Evolutionary conservation across 2,888 invertebrate genomes (phyloP).

Genomic region (Pedicia rivosa): DNA sequence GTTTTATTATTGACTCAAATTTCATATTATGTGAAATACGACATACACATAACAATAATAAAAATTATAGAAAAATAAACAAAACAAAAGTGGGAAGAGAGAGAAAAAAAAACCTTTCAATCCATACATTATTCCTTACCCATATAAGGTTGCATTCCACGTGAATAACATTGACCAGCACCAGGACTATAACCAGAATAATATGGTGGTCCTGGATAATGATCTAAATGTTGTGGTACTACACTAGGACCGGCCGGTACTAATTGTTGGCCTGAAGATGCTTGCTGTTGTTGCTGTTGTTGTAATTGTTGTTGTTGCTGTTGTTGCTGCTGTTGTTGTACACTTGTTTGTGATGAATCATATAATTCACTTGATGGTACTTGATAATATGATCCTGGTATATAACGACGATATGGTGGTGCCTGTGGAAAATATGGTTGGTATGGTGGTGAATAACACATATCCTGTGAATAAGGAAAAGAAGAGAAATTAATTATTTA

Average conservation of each 20-base stretch:
- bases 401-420: constrained; percentile 22
- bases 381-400: constrained; percentile 18
- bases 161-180: constrained; percentile 38
- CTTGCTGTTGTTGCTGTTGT: constrained; percentile 16
- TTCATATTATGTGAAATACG: too few relatives aligned
- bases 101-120: too few relatives aligned
- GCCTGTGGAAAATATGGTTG: constrained; percentile 33
- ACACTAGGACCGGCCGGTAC: constrained; percentile 27
- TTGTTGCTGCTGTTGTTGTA: too few relatives aligned
- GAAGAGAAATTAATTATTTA: background rate
- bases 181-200: constrained; percentile 37
- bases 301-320: background rate
- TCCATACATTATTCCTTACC: too few relatives aligned
- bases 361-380: constrained; percentile 22
- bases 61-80: too few relatives aligned
- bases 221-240: constrained; percentile 31
- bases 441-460: constrained; percentile 35
- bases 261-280: constrained; percentile 26
- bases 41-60: too few relatives aligned
- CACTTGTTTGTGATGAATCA: constrained; percentile 18
- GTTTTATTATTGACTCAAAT: too few relatives aligned
- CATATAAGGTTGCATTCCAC: constrained; percentile 33
- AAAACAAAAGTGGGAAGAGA: too few relatives aligned
- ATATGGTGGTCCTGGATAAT: constrained; percentile 39
- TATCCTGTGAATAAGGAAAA: constrained; percentile 22